Evolutionary conservation across 2,888 invertebrate species (phyloP).

Genomic region (Ectobius pallidus): DNA sequence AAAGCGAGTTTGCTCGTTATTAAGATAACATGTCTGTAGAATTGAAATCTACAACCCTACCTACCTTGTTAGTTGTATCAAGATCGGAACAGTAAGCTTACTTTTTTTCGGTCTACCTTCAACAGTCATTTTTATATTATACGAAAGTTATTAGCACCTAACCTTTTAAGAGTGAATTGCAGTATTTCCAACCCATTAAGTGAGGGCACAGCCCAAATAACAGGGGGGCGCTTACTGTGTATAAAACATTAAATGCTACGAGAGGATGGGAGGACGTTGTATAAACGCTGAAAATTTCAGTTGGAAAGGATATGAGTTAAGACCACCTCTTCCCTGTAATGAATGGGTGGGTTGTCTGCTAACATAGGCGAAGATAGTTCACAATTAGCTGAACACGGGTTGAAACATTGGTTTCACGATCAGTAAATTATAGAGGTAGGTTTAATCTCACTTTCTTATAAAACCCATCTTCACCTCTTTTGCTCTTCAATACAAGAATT

Average conservation of each 20-base stretch:
- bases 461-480: too few relatives aligned
- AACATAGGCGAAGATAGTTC: background rate
- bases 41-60: too few relatives aligned
- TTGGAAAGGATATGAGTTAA: background rate
- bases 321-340: background rate
- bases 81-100: too few relatives aligned
- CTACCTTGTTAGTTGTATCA: too few relatives aligned
- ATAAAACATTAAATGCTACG: background rate
- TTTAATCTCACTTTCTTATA: too few relatives aligned
- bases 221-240: background rate
- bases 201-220: background rate
- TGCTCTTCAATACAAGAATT: too few relatives aligned
- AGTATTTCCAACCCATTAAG: background rate
- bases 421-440: background rate
- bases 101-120: too few relatives aligned
- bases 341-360: background rate
- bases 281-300: background rate
- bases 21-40: too few relatives aligned
- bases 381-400: background rate
- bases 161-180: background rate
- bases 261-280: background rate
- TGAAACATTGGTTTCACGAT: too few relatives aligned
- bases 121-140: background rate
- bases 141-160: background rate
- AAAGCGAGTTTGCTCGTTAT: too few relatives aligned